These are phyloP conservation scores for Sebastes cheni DNA, from an alignment of 2,797 vertebrate genomes.

Conservation along the genomic window DNA sequence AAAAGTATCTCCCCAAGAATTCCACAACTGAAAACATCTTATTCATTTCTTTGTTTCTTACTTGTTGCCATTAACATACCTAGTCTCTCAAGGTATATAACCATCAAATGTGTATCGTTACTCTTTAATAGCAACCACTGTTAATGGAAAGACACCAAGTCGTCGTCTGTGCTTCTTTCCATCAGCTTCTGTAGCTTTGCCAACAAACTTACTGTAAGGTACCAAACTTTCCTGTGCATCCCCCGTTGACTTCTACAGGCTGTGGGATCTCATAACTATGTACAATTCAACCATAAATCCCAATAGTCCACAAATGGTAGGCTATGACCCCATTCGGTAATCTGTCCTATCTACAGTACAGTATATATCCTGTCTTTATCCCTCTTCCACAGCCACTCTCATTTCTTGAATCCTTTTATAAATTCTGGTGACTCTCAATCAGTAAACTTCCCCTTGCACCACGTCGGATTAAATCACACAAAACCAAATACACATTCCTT, in stretches of 20 bases:
- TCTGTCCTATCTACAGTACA: constrained; percentile 5
- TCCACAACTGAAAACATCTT: constrained; percentile 28
- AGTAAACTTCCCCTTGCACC: constrained; percentile 34
- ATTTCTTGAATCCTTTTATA: constrained; percentile 50
- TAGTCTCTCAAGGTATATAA: constrained; percentile 20
- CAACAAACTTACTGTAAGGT: constrained; percentile 36
- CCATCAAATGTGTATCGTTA: constrained; percentile 11
- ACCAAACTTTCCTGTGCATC: constrained; percentile 55
- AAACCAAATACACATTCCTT: constrained; percentile 67
- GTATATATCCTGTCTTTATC: constrained; percentile 5
- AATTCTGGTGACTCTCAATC: constrained; percentile 49
- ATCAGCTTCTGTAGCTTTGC: constrained; percentile 35
- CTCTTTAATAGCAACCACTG: constrained; percentile 25
- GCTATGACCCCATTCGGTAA: constrained; percentile 19
- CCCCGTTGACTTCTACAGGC: constrained; percentile 45
- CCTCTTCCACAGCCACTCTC: constrained; percentile 52
- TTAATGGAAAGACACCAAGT: constrained; percentile 37
- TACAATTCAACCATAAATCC: constrained; percentile 35
- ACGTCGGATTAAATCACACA: constrained; percentile 42
- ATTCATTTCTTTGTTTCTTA: constrained; percentile 20
- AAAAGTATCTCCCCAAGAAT: constrained; percentile 14
- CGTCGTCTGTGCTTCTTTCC: constrained; percentile 28
- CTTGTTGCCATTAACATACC: constrained; percentile 29
- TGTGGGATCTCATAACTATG: constrained; percentile 57
- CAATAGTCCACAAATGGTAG: constrained; percentile 10